Conservation (phyloP, 2,888 invertebrate genomes). For the Creontiades dilutus region DNA sequence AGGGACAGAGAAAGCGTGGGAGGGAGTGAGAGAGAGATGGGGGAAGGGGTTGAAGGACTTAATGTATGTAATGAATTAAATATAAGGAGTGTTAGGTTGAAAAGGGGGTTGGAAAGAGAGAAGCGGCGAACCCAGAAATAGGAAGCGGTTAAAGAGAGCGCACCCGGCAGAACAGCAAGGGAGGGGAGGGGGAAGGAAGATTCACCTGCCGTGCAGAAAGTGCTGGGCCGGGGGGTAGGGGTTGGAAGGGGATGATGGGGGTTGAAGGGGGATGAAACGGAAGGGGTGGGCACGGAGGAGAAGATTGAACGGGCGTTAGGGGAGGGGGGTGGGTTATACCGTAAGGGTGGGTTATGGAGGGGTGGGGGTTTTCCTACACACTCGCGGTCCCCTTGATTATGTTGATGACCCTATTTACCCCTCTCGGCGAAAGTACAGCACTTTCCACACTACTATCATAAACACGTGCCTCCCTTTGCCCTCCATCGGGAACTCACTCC, state of each 20-base stretch:
- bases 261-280: neutral
- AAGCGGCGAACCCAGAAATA: conserved; percentile 44
- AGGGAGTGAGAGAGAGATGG: neutral
- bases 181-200: conserved; percentile 47
- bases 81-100: conserved; percentile 49
- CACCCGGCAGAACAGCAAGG: neutral
- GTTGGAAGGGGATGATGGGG: neutral
- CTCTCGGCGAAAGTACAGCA: conserved; percentile 63
- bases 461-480: conserved; percentile 38
- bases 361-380: conserved; percentile 38
- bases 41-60: neutral
- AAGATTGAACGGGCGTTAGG: neutral
- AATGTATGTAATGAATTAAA: conserved; percentile 61
- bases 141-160: conserved; percentile 51
- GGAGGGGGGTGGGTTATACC: neutral
- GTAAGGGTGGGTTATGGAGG: neutral
- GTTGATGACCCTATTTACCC: conserved; percentile 68
- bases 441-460: conserved; percentile 65
- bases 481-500: neutral
- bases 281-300: neutral
- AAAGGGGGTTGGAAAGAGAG: neutral
- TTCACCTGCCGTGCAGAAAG: conserved; percentile 56
- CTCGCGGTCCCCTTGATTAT: conserved; percentile 60
- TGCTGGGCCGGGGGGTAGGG: neutral
- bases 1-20: too few species aligned